Evolutionary conservation across 1,140 invertebrate species (phyloP).

Genomic region (Neodiprion pinetum): DNA sequence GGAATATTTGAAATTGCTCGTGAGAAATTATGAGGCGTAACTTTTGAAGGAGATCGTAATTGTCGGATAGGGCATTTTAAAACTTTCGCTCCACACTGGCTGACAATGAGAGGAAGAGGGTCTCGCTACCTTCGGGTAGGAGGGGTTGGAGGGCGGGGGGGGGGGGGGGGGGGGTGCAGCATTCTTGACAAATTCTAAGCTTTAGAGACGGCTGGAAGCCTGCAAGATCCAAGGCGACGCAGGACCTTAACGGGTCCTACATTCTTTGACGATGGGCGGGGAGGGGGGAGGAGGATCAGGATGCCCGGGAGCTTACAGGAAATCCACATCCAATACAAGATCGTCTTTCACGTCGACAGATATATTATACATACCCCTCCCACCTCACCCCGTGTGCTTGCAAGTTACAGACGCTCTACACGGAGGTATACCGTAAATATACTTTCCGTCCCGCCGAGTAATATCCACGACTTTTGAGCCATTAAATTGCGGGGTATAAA

Average conservation of each 20-base stretch:
- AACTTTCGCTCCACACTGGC: neutral
- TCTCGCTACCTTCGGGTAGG: neutral
- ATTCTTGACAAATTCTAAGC: neutral
- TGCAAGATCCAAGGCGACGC: neutral
- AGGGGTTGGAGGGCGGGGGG: neutral
- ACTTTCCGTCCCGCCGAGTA: too few relatives aligned
- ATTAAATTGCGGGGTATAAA: neutral
- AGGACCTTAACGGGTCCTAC: neutral
- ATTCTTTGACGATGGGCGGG: neutral
- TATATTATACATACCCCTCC: neutral
- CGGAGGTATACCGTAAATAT: too few relatives aligned
- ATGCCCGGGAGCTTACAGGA: neutral
- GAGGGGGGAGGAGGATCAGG: neutral
- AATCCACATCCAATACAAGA: neutral
- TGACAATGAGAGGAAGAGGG: neutral
- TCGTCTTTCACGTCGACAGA: too few relatives aligned
- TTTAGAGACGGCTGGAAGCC: neutral
- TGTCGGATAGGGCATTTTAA: neutral
- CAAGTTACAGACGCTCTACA: too few relatives aligned
- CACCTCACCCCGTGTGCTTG: neutral
- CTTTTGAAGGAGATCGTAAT: neutral
- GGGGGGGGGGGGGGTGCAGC: neutral
- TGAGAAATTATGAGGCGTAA: neutral
- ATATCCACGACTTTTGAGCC: neutral
- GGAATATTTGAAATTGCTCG: constrained; percentile 2